A percentile compares a stretch with the other conserved stretches of the same genome.
phyloP scores from a whole-genome alignment of 1,140 invertebrate species.

The Zaprionus vittiger region DNA sequence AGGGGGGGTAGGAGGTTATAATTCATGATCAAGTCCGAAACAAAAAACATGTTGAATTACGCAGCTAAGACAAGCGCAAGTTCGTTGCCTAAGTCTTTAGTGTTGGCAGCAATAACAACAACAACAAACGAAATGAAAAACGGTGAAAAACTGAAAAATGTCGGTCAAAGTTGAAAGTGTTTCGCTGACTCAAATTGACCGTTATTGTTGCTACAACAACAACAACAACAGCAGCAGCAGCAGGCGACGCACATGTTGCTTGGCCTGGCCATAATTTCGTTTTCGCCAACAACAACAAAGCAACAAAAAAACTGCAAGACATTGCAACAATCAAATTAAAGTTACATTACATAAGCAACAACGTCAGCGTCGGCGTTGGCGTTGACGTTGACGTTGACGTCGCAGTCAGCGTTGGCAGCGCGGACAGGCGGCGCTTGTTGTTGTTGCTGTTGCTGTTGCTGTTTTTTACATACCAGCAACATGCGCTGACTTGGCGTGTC shows the following conservation, averaged over 20 bases:
- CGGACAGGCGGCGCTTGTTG: constrained; percentile 19
- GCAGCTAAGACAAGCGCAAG: constrained; percentile 46
- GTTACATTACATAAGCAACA: constrained; percentile 72
- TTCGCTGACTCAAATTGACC: constrained; percentile 34
- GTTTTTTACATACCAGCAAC: constrained; percentile 26
- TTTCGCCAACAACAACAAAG: constrained; percentile 41
- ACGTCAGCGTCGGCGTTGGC: constrained; percentile 20
- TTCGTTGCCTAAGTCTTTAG: constrained; percentile 81
- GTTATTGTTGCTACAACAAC: constrained; percentile 31
- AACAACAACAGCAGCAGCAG: constrained; percentile 13
- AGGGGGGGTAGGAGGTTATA: too few species aligned
- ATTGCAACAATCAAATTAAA: constrained; percentile 82
- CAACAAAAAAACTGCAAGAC: constrained; percentile 69
- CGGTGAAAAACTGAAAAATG: constrained; percentile 31
- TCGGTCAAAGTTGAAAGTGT: constrained; percentile 77
- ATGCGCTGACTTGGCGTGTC: constrained; percentile 61
- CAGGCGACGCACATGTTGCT: constrained; percentile 10
- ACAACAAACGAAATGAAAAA: constrained; percentile 27
- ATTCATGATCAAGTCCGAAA: constrained; percentile 49
- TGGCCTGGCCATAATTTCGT: constrained; percentile 60
- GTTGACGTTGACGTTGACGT: constrained; percentile 8
- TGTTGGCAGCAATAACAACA: constrained; percentile 32
- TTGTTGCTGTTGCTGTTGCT: constrained; percentile 28
- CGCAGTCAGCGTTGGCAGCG: not conserved
- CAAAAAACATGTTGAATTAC: constrained; percentile 28